These are phyloP conservation scores for Brachymystax lenok DNA, from an alignment of 2,797 vertebrate genomes.

Conservation along the genomic window DNA sequence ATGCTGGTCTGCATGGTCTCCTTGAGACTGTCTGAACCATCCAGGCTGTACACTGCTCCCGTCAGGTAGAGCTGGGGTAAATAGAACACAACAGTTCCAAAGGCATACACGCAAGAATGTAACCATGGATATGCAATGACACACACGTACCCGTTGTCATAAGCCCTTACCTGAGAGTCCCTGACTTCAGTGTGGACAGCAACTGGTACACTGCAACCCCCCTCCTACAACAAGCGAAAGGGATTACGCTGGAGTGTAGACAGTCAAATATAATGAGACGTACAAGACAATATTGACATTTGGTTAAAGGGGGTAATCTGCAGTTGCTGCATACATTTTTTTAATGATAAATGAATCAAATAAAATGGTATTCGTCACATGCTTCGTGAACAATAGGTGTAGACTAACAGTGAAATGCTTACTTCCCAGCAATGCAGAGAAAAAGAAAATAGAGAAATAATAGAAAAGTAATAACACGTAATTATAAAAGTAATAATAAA, in stretches of 20 bases:
- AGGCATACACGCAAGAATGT: background rate
- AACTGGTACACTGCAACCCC: slow-evolving; percentile 96
- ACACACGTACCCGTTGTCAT: background rate
- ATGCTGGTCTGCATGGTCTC: slow-evolving; percentile 91
- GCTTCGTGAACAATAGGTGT: no score
- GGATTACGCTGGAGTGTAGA: background rate
- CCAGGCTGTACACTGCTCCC: slow-evolving; percentile 94
- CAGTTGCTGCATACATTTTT: no score
- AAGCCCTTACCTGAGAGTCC: slow-evolving; percentile 83
- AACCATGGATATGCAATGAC: background rate
- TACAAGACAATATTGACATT: background rate
- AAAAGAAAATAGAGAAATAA: no score
- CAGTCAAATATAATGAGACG: no score
- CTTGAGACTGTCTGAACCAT: slow-evolving; percentile 90
- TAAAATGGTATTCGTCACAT: no score
- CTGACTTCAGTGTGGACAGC: slow-evolving; percentile 86
- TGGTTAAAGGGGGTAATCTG: background rate
- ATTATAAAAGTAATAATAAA: no score
- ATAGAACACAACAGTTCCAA: slow-evolving; percentile 8
- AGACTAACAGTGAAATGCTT: no score
- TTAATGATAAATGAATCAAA: no score
- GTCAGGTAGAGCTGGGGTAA: slow-evolving; percentile 88
- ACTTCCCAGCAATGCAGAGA: no score
- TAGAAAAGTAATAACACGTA: no score
- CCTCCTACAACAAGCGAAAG: slow-evolving; percentile 79